These are phyloP conservation scores for Polydrusus cervinus DNA, from an alignment of 2,888 invertebrate genomes.

Conservation along the genomic window DNA sequence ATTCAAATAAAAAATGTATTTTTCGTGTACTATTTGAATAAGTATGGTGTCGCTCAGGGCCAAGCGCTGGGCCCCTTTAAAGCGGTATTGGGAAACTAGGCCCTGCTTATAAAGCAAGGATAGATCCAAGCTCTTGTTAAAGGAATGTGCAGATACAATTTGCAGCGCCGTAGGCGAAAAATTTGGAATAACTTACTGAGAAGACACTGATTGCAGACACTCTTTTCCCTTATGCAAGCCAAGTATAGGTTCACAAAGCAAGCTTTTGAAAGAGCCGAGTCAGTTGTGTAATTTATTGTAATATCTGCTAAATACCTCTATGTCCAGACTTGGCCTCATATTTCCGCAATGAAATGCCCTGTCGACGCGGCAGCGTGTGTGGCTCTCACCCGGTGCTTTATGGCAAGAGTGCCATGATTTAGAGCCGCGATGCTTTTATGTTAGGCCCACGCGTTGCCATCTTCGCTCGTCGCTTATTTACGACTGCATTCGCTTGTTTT, in stretches of 20 bases:
- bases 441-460: constrained; percentile 70
- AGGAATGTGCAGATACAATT: background rate
- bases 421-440: constrained; percentile 70
- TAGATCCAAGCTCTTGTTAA: too few species aligned
- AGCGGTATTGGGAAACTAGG: too few species aligned
- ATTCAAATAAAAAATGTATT: too few species aligned
- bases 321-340: constrained; percentile 39
- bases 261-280: background rate
- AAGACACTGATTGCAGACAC: too few species aligned
- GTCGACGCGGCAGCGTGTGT: constrained; percentile 64
- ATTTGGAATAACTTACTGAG: too few species aligned
- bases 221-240: too few species aligned
- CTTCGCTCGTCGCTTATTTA: constrained; percentile 69
- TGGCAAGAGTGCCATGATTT: constrained; percentile 70
- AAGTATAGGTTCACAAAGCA: too few species aligned
- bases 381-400: constrained; percentile 67
- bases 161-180: too few species aligned
- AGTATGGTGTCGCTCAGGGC: too few species aligned
- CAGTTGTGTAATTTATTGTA: constrained; percentile 43
- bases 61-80: too few species aligned
- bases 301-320: constrained; percentile 41
- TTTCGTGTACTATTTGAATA: too few species aligned
- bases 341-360: constrained; percentile 46
- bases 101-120: too few species aligned
- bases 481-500: constrained; percentile 68